Base-by-base conservation (phyloP, 2,113 vertebrate genomes). In the Monopterus albus region DNA sequence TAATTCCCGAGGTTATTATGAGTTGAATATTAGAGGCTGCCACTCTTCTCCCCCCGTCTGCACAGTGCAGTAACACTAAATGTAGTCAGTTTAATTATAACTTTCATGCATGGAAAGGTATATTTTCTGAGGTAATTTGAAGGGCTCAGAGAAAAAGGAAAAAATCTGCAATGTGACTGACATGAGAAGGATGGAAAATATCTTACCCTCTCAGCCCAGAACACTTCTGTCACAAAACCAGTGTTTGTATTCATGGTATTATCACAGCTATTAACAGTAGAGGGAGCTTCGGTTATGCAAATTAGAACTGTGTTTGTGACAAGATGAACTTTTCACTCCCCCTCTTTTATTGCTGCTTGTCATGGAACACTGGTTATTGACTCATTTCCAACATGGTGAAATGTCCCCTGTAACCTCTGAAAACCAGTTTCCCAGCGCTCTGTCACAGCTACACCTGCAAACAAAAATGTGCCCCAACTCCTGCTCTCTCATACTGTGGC, bases 61-160 rank as follows among this genome's bases (percentile, higher is more conserved):
- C 64, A 82, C 77, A 71, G 52, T 52, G 55, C 74, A 67, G 75
- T 53, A 78, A 74, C 78, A 81, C 78, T 88, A 87, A 85, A 91
- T 80, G 61, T 73, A 90, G 76, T 85, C 79, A 81, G 75, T 74
- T 76, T 91, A 91, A 92, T 93, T 92, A 91, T 76, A 86, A 87
- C 68, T 88, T 91, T 91, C 84, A 91, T 91, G 91, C 90, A 89
- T 90, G 90, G 85, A 33, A 75, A 89, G 83, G 80, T 90, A 86
- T 72, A 80, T 90, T 91, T 86, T 88, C 75, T 68, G 72, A 84
- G 85, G 82, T 91, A 77, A 87, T 88, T 82, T 90, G 61, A 90
- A 82, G 67, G 74, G 79, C 78, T 89, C 69, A 62, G 55, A 46
- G 65, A 65, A 75, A 76, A 23, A 20, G 55, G 21, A 20, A 57